Percentiles rank a stretch among this genome's conserved stretches.
These are phyloP conservation scores for Vesta saturnalis DNA, from an alignment of 2,888 invertebrate genomes.

Conservation along the genomic window DNA sequence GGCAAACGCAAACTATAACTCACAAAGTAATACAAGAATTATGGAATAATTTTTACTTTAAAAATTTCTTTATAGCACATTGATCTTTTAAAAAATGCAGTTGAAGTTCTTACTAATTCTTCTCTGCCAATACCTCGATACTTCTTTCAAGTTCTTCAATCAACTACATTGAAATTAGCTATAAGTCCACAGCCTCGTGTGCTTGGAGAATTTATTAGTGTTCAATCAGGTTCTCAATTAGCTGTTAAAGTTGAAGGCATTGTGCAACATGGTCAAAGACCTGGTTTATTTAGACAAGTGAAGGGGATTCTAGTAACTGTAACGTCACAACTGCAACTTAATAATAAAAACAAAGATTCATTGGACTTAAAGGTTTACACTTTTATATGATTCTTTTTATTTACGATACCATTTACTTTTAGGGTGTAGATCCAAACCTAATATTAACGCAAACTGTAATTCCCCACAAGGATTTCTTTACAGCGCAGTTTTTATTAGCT, in stretches of 20 bases:
- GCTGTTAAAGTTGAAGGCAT: conserved; percentile 95
- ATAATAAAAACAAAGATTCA: conserved; percentile 57
- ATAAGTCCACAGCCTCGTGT: conserved; percentile 83
- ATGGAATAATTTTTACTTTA: no score
- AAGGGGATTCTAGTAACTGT: conserved; percentile 78
- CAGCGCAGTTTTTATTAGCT: conserved; percentile 84
- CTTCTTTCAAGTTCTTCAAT: conserved; percentile 87
- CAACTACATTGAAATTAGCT: conserved; percentile 82
- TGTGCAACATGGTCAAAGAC: conserved; percentile 76
- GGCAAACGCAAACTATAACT: conserved; percentile 61
- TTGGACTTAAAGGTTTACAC: conserved; percentile 57
- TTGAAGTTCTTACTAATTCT: conserved; percentile 70
- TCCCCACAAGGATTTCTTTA: conserved; percentile 94
- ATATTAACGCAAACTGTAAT: conserved; percentile 81
- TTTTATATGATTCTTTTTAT: no score
- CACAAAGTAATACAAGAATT: no score
- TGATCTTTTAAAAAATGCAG: conserved; percentile 69
- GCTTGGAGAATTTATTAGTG: conserved; percentile 83
- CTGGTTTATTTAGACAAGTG: conserved; percentile 76
- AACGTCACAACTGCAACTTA: conserved; percentile 69
- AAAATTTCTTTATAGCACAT: conserved; percentile 60
- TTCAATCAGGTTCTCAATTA: conserved; percentile 86
- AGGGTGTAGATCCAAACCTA: conserved; percentile 60
- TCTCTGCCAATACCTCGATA: conserved; percentile 76
- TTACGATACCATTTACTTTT: conserved; percentile 39